Base-by-base conservation (phyloP, 2,888 invertebrate genomes). In the Pseudanteris insignis region DNA sequence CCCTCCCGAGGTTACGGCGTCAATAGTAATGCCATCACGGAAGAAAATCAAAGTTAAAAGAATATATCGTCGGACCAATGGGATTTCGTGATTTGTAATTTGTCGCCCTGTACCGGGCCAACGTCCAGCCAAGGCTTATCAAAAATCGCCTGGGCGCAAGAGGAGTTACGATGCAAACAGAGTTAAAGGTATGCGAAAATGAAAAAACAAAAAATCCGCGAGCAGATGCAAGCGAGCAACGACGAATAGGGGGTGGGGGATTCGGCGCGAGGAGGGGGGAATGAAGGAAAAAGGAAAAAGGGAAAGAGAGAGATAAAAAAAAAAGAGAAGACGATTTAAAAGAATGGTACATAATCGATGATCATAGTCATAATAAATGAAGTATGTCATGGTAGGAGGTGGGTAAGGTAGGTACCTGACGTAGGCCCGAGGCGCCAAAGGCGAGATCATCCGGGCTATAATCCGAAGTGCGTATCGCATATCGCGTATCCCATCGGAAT, bases 281-380 rank as follows among this genome's bases (percentile, higher is more conserved):
- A 55, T 8, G 9, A 41, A 47, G 18, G 6, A 6, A 18, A 25
- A 12, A 30, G 11, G 12, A 5, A 10, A 12, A 12, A 30, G 10
- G 3, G 7, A 11, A 26, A 26, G n/a, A 5, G 21, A 21, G 7
- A 21, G 21, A 21, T 21, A 7, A 21, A 7, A 3, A 8, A 46
- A 60, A 18, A 47, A 14, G 55, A 29, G 36, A 43, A 25, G 58
- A 28, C 47, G 48, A 47, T 48, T 59, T 66, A 69, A 70, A 69
- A 75, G 68, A 73, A 73, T 70, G 73, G 73, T 72, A 75, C 75
- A 77, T 76, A 78, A 78, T 79, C 77, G 78, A 78, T 78, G 77
- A 79, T 78, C 76, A 76, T 74, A 77, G 78, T 77, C 76, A 77
- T 78, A 76, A 78, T 77, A 78, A 79, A 77, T 77, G 75, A 76